Evolutionary conservation across 2,888 invertebrate species (phyloP).

Genomic region (Hololepta plana): DNA sequence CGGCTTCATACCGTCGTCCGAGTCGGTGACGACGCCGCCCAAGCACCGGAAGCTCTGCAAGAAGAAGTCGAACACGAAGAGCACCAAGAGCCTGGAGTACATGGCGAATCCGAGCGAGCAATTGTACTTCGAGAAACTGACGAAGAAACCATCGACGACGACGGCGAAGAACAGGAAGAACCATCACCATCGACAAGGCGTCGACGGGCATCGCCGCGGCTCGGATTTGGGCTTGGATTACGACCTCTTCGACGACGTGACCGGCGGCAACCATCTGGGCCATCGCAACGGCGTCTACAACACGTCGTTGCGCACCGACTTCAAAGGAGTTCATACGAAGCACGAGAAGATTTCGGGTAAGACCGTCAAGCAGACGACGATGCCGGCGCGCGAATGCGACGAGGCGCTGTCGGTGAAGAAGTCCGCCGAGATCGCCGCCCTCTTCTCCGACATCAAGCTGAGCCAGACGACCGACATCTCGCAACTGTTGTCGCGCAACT

Average conservation of each 20-base stretch:
- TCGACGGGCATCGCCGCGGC: slow-evolving; percentile 22
- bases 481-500: slow-evolving; percentile 24
- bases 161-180: slow-evolving; percentile 11
- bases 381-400: too few species aligned
- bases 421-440: slow-evolving; percentile 73
- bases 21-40: slow-evolving; percentile 11
- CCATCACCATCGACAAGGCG: neutral
- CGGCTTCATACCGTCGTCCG: slow-evolving; percentile 28
- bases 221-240: slow-evolving; percentile 62
- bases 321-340: too few species aligned
- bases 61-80: slow-evolving; percentile 23
- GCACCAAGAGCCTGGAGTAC: slow-evolving; percentile 33
- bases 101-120: slow-evolving; percentile 32
- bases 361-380: too few species aligned
- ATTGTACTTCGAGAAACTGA: slow-evolving; percentile 31
- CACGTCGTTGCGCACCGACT: too few species aligned
- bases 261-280: too few species aligned
- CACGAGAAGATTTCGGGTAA: too few species aligned
- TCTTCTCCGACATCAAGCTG: slow-evolving; percentile 60
- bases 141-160: slow-evolving; percentile 21
- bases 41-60: slow-evolving; percentile 20
- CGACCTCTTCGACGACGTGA: slow-evolving; percentile 54
- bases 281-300: too few species aligned
- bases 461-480: slow-evolving; percentile 52
- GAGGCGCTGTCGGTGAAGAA: slow-evolving; percentile 74